Evolutionary conservation across 2,888 invertebrate species (phyloP).

Genomic region (Alviniconcha strummeri): DNA sequence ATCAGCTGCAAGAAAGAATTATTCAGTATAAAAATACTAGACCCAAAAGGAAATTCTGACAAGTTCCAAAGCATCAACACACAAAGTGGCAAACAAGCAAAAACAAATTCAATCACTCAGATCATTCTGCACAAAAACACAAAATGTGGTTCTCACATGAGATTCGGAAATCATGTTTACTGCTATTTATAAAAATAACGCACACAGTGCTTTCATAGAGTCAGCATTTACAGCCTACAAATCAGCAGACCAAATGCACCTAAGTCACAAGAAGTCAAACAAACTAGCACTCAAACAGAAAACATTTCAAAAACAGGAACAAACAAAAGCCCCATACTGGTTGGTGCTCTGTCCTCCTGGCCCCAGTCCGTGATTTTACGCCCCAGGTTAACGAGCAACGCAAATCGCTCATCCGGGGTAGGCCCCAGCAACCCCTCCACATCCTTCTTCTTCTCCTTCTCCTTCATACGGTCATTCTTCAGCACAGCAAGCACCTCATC

Average conservation of each 20-base stretch:
- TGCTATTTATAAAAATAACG: too few species aligned
- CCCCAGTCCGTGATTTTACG: constrained; percentile 96
- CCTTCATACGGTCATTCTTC: constrained; percentile 95
- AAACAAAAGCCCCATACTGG: constrained; percentile 52
- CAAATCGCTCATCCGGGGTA: constrained; percentile 93
- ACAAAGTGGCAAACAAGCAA: not conserved
- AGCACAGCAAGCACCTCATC: constrained; percentile 96
- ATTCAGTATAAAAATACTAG: not conserved
- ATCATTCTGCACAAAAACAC: too few species aligned
- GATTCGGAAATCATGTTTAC: too few species aligned
- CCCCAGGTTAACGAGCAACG: constrained; percentile 94
- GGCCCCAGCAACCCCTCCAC: constrained; percentile 88
- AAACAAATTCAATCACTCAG: not conserved
- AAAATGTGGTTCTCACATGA: too few species aligned
- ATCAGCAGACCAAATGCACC: too few species aligned
- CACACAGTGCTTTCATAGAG: too few species aligned
- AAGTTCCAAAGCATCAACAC: not conserved
- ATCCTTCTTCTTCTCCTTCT: constrained; percentile 92
- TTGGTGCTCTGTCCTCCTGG: constrained; percentile 77
- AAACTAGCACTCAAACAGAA: too few species aligned
- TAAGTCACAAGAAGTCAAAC: too few species aligned
- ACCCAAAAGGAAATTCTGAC: not conserved
- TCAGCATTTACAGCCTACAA: too few species aligned
- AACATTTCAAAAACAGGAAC: too few species aligned
- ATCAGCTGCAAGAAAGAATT: constrained; percentile 78